These are phyloP conservation scores for Amiota communis DNA, from an alignment of 2,888 invertebrate species.

Conservation along the genomic window DNA sequence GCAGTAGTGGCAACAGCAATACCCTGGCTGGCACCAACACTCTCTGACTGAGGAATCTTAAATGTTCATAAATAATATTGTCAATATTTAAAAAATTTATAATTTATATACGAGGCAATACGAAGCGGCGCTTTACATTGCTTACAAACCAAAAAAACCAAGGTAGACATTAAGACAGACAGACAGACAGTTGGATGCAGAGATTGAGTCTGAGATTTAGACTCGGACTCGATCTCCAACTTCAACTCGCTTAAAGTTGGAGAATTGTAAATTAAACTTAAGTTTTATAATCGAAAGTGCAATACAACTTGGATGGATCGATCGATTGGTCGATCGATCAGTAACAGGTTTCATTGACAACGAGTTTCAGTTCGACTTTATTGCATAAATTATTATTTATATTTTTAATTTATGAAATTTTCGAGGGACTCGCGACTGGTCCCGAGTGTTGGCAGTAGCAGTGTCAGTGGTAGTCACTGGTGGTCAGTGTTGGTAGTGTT, in stretches of 20 bases:
- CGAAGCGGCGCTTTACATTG: background rate
- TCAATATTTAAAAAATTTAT: constrained; percentile 36
- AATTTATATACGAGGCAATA: constrained; percentile 35
- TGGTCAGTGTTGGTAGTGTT: constrained; percentile 17
- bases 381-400: constrained; percentile 33
- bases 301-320: constrained; percentile 5
- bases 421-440: constrained; percentile 15
- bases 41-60: constrained; percentile 24
- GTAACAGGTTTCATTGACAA: constrained; percentile 30
- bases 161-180: background rate
- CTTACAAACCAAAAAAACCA: background rate
- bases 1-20: background rate
- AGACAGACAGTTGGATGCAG: background rate
- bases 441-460: background rate
- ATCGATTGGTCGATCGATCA: background rate
- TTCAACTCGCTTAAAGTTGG: constrained; percentile 1
- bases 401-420: constrained; percentile 36
- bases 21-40: background rate
- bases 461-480: background rate
- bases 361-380: constrained; percentile 30
- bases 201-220: no score
- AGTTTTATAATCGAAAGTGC: constrained; percentile 42
- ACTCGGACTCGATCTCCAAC: background rate
- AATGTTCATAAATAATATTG: constrained; percentile 41
- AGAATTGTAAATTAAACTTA: constrained; percentile 14